phyloP scores from a whole-genome alignment of 1,140 invertebrate genomes.

The Orchestia grillus region DNA sequence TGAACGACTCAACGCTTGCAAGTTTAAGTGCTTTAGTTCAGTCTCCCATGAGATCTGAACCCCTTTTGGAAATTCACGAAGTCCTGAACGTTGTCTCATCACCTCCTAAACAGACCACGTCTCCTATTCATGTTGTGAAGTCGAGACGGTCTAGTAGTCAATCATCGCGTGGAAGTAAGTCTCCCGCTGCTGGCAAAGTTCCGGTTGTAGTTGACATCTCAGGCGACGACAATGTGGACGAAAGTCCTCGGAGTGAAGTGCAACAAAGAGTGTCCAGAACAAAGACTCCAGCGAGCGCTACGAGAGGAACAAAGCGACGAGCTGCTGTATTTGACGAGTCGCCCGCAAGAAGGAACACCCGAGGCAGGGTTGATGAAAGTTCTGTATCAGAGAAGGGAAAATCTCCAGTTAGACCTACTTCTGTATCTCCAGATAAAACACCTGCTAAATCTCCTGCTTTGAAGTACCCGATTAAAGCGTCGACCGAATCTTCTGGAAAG shows the following conservation, averaged over 20 bases:
- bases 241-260: neutral
- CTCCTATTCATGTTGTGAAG: neutral
- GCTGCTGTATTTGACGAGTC: neutral
- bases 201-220: neutral
- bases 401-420: neutral
- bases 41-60: neutral
- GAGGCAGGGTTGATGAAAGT: neutral
- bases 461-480: neutral
- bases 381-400: neutral
- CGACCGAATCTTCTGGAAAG: neutral
- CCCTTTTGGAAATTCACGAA: neutral
- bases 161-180: neutral
- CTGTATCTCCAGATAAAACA: neutral
- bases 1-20: neutral
- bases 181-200: neutral
- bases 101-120: neutral
- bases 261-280: no score
- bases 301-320: neutral
- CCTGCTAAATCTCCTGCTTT: neutral
- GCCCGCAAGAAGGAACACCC: neutral
- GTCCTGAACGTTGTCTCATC: constrained; percentile 17
- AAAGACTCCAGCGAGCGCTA: neutral
- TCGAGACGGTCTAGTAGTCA: neutral
- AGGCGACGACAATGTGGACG: neutral
- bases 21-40: constrained; percentile 8